A percentile compares a stretch with the other conserved stretches of the same genome.
Conservation (phyloP, 2,113 vertebrate species). For the Corythornis vintsioides region DNA sequence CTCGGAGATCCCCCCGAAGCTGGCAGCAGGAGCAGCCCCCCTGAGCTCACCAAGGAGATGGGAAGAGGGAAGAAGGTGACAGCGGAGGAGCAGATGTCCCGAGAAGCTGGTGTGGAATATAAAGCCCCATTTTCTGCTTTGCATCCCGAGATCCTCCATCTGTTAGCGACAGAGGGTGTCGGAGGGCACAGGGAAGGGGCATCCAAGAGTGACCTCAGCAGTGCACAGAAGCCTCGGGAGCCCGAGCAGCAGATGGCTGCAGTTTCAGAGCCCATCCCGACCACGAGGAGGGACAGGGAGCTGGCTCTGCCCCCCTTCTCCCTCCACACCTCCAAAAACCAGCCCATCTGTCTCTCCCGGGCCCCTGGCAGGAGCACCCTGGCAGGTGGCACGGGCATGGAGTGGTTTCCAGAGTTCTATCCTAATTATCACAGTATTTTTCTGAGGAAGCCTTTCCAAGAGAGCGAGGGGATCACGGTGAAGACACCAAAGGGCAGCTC, state of each 20-base stretch:
- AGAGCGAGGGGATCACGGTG: rapidly evolving
- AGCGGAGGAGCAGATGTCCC: neutral
- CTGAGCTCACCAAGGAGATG: neutral
- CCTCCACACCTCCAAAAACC: neutral
- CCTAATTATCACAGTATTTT: constrained; percentile 51
- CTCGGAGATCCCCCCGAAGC: neutral
- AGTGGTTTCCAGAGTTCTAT: constrained; percentile 79
- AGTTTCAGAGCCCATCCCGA: neutral
- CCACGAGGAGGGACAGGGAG: neutral
- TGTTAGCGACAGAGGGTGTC: neutral
- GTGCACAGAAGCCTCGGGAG: neutral
- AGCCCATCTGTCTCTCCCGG: neutral
- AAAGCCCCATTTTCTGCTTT: neutral
- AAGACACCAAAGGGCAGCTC: neutral
- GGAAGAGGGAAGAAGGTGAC: rapidly evolving
- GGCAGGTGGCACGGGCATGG: constrained; percentile 37
- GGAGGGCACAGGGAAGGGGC: neutral
- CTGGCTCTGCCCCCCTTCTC: neutral
- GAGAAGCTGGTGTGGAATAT: neutral
- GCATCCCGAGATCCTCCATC: neutral
- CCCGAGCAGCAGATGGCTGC: neutral
- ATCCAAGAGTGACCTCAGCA: neutral
- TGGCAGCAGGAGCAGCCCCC: rapidly evolving
- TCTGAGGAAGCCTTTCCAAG: neutral
- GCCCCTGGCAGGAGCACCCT: neutral